phyloP scores from a whole-genome alignment of 2,888 invertebrate species.

The Augochlorella aurata region DNA sequence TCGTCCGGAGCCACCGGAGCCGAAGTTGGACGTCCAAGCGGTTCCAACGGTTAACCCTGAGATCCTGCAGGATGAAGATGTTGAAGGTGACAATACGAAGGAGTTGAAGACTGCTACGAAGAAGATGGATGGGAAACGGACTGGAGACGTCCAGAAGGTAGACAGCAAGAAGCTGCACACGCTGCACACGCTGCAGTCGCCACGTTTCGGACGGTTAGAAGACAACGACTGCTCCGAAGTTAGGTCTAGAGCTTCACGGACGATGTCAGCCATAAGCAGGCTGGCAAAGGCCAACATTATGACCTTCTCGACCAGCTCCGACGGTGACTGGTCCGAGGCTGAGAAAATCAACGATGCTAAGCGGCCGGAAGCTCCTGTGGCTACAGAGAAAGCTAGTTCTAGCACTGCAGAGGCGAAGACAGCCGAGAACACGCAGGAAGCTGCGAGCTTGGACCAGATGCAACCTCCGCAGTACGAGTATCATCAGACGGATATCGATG shows the following conservation, averaged over 20 bases:
- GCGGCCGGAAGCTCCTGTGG: neutral
- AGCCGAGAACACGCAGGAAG: neutral
- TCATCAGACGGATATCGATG: neutral
- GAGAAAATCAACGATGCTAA: neutral
- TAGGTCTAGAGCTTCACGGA: neutral
- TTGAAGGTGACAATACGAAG: neutral
- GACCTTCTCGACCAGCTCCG: constrained; percentile 12
- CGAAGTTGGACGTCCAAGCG: constrained; percentile 65
- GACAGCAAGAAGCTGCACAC: constrained; percentile 59
- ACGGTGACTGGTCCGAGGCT: neutral
- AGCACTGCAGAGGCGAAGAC: neutral
- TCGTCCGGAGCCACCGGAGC: constrained; percentile 72
- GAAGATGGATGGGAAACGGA: constrained; percentile 5
- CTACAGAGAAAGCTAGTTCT: neutral
- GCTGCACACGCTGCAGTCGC: constrained; percentile 47
- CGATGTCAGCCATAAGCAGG: neutral
- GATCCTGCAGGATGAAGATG: neutral
- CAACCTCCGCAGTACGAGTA: neutral
- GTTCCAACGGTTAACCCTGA: constrained; percentile 48
- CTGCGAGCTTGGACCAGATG: neutral
- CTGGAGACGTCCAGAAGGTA: constrained; percentile 15
- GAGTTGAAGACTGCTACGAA: neutral
- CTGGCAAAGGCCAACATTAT: neutral
- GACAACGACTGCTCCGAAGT: too few relatives aligned
- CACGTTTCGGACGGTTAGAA: too few relatives aligned